A percentile compares a stretch with the other conserved stretches of the same genome.
These are phyloP conservation scores for Heterotilapia buettikoferi DNA, from an alignment of 2,113 vertebrate genomes.

Conservation along the genomic window DNA sequence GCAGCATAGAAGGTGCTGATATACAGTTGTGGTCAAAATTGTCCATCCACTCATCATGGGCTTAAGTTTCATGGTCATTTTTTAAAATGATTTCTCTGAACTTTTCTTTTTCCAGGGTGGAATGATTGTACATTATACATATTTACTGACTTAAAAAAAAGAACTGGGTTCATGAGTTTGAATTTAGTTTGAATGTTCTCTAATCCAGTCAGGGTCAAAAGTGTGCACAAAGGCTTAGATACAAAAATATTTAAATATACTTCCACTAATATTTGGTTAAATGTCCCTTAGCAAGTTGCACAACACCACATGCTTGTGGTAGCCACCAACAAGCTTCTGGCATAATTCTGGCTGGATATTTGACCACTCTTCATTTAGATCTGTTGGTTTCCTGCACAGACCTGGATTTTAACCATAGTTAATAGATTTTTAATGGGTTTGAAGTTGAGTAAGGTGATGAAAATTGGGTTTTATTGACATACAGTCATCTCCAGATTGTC, in stretches of 20 bases:
- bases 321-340: not conserved
- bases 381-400: not conserved
- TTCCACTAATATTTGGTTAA: not conserved
- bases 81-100: rapidly evolving
- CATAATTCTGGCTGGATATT: not conserved
- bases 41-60: not conserved
- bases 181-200: not conserved
- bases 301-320: not conserved
- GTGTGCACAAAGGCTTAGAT: rapidly evolving
- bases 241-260: not conserved
- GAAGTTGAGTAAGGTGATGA: not conserved
- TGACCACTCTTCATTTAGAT: not conserved
- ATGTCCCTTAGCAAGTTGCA: not conserved
- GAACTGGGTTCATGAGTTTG: not conserved
- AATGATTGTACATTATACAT: not conserved
- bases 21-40: not conserved
- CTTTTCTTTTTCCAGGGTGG: not conserved
- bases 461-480: not conserved
- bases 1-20: not conserved
- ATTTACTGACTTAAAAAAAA: not conserved
- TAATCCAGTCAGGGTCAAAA: not conserved
- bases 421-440: not conserved
- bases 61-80: not conserved
- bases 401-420: not conserved
- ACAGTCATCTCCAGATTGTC: not conserved